A percentile compares a stretch with the other conserved stretches of the same genome.
Conservation (phyloP, 2,113 vertebrate species). For the Ailurus styani region DNA sequence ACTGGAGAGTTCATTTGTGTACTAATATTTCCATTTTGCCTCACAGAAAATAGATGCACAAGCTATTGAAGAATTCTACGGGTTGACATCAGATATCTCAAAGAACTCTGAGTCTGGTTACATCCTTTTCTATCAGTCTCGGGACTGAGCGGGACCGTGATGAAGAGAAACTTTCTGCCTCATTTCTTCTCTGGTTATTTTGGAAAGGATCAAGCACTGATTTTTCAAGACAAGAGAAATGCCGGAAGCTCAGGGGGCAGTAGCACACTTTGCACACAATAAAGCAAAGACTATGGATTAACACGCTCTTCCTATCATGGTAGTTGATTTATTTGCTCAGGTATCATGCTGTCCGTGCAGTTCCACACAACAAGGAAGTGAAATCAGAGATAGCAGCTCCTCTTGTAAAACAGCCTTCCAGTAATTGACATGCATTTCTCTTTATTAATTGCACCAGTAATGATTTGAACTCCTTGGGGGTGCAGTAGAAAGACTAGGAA, state of each 20-base stretch:
- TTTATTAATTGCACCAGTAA: slow-evolving; percentile 44
- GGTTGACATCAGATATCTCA: slow-evolving; percentile 89
- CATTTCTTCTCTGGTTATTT: slow-evolving; percentile 73
- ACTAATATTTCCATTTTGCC: slow-evolving; percentile 50
- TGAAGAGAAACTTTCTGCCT: slow-evolving; percentile 75
- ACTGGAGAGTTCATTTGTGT: neutral
- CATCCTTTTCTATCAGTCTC: slow-evolving; percentile 91
- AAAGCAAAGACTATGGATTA: slow-evolving; percentile 77
- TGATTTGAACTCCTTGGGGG: slow-evolving; percentile 58
- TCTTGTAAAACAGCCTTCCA: slow-evolving; percentile 74
- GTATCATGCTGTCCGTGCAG: slow-evolving; percentile 78
- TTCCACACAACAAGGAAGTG: slow-evolving; percentile 69
- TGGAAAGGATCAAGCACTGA: slow-evolving; percentile 80
- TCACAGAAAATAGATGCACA: slow-evolving; percentile 89
- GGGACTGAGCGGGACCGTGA: slow-evolving; percentile 80
- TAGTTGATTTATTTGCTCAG: slow-evolving; percentile 84
- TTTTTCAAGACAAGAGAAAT: slow-evolving; percentile 69
- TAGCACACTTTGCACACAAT: slow-evolving; percentile 84
- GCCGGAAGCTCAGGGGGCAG: slow-evolving; percentile 79
- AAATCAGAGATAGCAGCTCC: slow-evolving; percentile 77
- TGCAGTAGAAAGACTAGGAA: slow-evolving; percentile 69
- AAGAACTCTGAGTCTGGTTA: slow-evolving; percentile 91
- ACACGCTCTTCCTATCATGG: slow-evolving; percentile 75
- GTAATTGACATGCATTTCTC: slow-evolving; percentile 55
- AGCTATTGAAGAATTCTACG: slow-evolving; percentile 92